Evolutionary conservation across 2,797 vertebrate genomes (phyloP).

Genomic region (Vireo griseus): DNA sequence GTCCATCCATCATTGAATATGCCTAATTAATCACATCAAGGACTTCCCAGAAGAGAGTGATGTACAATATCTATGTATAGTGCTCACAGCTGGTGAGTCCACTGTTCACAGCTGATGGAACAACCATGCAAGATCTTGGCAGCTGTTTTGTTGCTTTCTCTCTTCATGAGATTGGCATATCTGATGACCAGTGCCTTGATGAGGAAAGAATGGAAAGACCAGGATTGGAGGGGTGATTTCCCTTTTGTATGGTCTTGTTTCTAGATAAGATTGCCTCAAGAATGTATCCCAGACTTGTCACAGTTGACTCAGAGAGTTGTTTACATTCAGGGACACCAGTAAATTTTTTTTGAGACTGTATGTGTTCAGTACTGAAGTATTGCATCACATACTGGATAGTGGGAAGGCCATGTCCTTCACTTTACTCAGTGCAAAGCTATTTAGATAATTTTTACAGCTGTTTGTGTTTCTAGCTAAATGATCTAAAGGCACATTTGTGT

Average conservation of each 20-base stretch:
- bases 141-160: background rate
- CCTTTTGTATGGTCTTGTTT: background rate
- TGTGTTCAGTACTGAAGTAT: background rate
- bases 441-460: constrained; percentile 3
- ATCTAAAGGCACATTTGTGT: background rate
- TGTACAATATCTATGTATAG: background rate
- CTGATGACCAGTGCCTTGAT: background rate
- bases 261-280: background rate
- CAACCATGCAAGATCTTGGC: background rate
- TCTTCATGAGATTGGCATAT: background rate
- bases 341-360: background rate
- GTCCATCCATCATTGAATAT: background rate
- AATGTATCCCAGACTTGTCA: background rate
- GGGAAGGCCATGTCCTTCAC: background rate
- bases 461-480: background rate
- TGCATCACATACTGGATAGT: background rate
- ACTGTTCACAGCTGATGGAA: background rate
- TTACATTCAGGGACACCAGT: background rate
- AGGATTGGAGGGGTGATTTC: background rate
- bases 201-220: background rate
- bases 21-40: background rate
- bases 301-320: background rate
- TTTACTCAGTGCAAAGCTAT: background rate
- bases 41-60: background rate
- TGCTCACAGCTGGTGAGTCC: background rate